Percentiles rank a stretch among this genome's conserved stretches.
These are phyloP conservation scores for Squalus acanthias DNA, from an alignment of 2,797 vertebrate species.

Conservation along the genomic window DNA sequence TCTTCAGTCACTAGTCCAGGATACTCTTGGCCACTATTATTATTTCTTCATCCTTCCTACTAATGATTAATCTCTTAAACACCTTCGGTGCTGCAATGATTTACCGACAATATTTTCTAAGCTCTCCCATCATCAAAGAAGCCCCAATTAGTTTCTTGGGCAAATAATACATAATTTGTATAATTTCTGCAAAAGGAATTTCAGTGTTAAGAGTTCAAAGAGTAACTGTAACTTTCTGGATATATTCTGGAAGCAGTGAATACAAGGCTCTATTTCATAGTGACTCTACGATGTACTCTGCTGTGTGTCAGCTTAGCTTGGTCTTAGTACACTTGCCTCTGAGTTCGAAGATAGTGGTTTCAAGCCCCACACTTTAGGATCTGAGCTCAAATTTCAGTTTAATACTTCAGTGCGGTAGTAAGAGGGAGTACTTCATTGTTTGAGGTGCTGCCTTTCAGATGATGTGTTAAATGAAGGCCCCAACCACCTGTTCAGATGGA, in stretches of 20 bases:
- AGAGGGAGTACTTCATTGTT: background rate
- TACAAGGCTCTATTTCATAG: background rate
- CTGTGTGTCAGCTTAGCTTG: too few species aligned
- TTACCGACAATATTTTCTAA: background rate
- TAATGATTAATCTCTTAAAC: background rate
- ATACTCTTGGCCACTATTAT: background rate
- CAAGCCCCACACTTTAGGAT: background rate
- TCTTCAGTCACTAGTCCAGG: too few species aligned
- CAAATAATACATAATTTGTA: background rate
- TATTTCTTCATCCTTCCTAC: background rate
- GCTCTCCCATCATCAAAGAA: background rate
- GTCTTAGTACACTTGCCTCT: background rate
- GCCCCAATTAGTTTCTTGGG: background rate
- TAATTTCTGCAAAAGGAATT: background rate
- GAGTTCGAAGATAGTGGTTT: background rate
- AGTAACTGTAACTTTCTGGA: background rate
- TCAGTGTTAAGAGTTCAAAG: background rate
- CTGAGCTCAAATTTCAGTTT: background rate
- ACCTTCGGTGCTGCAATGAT: background rate
- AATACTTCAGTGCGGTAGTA: background rate
- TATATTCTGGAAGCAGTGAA: background rate
- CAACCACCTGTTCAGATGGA: too few species aligned
- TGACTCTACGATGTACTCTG: background rate
- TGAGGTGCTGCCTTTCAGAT: background rate
- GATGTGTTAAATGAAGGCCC: background rate